These are phyloP conservation scores for Platichthys stellatus DNA, from an alignment of 2,113 vertebrate species.

Conservation along the genomic window DNA sequence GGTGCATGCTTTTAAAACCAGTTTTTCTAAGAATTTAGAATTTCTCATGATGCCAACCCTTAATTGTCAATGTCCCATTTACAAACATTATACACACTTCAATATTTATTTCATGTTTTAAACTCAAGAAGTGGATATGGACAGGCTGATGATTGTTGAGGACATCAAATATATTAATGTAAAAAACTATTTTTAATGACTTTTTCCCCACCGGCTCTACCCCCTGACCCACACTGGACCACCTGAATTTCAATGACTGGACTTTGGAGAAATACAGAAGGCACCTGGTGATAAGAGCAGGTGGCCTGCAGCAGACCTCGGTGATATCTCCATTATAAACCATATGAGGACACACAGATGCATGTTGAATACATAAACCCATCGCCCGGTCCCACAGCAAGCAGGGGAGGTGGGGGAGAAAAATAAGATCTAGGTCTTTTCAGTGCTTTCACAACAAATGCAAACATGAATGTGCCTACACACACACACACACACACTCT, in stretches of 20 bases:
- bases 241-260: conserved; percentile 45
- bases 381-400: conserved; percentile 3
- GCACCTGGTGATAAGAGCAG: conserved; percentile 55
- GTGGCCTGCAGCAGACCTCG: conserved; percentile 50
- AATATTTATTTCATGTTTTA: too few species aligned
- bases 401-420: background rate
- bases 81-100: too few species aligned
- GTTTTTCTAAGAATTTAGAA: too few species aligned
- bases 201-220: background rate
- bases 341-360: conserved; percentile 46
- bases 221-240: conserved; percentile 19
- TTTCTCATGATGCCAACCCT: too few species aligned
- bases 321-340: conserved; percentile 53
- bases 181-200: background rate
- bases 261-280: conserved; percentile 15
- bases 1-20: too few species aligned
- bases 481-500: background rate
- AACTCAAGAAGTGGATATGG: too few species aligned
- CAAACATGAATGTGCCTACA: background rate
- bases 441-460: conserved; percentile 36
- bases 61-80: too few species aligned
- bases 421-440: conserved; percentile 31
- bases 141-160: background rate
- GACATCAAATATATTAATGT: background rate
- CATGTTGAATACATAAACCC: conserved; percentile 56